Evolutionary conservation across 2,113 vertebrate genomes (phyloP), one percentile per base, ranked within the genome.

Genomic region (Amphiprion percula): DNA sequence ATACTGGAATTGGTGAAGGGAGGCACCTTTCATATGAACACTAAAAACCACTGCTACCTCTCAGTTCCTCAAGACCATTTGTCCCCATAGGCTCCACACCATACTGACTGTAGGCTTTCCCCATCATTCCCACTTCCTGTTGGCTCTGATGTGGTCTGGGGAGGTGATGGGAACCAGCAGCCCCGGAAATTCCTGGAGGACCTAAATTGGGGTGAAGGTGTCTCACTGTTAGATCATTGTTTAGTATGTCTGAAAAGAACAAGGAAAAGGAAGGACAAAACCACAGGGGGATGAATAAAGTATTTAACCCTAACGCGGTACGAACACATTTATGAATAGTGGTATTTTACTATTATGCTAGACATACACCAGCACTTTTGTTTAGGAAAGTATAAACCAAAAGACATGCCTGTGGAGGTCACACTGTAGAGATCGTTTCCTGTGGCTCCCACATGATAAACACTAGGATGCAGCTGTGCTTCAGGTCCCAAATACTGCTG

Each of bases 401-500:
- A 62, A 59, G 6, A 84, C 83, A 17, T 80, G 21, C 89, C 88
- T 88, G 89, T 49, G 33, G 91, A 65, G 2, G 94, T 65, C 65
- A 94, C 26, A 1, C 90, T 84, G 59, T 92, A 96, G 37, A 93
- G 60, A 15, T 84, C 39, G n/a, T 91, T 79, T 33, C 93, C 66
- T 23, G 87, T 4, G 77, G 80, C 85, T 82, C 81, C 93, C 37
- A 74, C 79, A 70, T 92, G 90, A 85, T 94, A 95, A 11, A 82
- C 24, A 53, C 71, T 60, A 26, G 87, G 91, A 69, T 94, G 91
- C 77, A 96, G 62, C 60, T 90, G 24, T 11, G 85, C 83, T 0
- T 95, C 79, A 19, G 88, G 47, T 68, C 89, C 92, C 49, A 96
- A 30, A 72, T 95, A 96, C 50, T 94, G 95, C 30, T 93, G 96